These are phyloP conservation scores for Aphrophora alni DNA, from an alignment of 2,888 invertebrate species.

Conservation along the genomic window DNA sequence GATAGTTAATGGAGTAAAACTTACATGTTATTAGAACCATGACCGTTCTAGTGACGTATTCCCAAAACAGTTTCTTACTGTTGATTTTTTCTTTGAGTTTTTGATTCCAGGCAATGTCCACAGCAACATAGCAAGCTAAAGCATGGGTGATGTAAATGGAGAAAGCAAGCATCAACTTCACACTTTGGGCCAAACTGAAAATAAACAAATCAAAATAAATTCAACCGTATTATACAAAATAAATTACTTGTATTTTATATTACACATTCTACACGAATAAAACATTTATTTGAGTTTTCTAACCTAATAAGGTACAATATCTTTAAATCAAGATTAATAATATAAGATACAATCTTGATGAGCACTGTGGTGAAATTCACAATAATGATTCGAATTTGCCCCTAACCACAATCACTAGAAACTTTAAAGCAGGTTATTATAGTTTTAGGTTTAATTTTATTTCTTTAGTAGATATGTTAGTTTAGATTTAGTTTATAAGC, in stretches of 20 bases:
- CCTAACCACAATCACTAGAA: too few relatives aligned
- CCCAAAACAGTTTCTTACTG: constrained; percentile 69
- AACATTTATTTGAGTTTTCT: neutral
- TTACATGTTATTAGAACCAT: constrained; percentile 87
- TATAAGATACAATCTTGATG: too few relatives aligned
- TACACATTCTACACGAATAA: neutral
- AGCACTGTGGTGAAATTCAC: too few relatives aligned
- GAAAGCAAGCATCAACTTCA: constrained; percentile 74
- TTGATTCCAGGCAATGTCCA: constrained; percentile 90
- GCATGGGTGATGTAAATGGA: constrained; percentile 92
- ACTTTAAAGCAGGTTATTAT: too few relatives aligned
- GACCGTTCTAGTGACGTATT: constrained; percentile 77
- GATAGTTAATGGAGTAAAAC: too few relatives aligned
- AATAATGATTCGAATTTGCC: too few relatives aligned
- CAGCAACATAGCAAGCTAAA: constrained; percentile 94
- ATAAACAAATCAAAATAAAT: constrained; percentile 13
- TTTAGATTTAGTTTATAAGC: too few relatives aligned
- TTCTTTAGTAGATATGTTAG: too few relatives aligned
- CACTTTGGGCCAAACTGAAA: constrained; percentile 71
- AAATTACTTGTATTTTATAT: neutral
- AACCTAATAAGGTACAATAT: neutral
- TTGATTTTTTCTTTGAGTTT: constrained; percentile 68
- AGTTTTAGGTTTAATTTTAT: too few relatives aligned
- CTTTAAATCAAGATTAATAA: too few relatives aligned
- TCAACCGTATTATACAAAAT: constrained; percentile 18